Percentiles rank a stretch among this genome's conserved stretches.
These are phyloP conservation scores for Carollia perspicillata DNA, from an alignment of 2,113 vertebrate genomes.

Conservation along the genomic window DNA sequence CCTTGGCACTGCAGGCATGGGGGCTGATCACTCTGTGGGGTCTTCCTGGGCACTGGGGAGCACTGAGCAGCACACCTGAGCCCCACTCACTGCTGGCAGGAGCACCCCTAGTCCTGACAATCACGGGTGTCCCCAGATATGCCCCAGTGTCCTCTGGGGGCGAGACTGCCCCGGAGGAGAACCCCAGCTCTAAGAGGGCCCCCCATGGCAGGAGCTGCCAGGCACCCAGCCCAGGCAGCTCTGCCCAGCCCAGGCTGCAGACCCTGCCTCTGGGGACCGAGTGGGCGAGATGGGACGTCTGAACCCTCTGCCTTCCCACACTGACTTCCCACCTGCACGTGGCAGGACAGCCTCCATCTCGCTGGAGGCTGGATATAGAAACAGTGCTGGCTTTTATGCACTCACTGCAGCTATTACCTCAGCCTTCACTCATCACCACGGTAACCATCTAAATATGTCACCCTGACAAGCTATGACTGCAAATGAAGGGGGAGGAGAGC, in stretches of 20 bases:
- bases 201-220: background rate
- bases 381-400: background rate
- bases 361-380: background rate
- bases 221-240: background rate
- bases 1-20: rapidly evolving
- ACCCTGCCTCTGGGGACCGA: background rate
- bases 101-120: background rate
- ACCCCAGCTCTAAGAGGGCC: background rate
- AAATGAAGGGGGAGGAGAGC: background rate
- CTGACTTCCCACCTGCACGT: background rate
- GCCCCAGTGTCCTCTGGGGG: background rate
- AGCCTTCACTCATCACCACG: conserved; percentile 26
- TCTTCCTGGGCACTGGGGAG: background rate
- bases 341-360: background rate
- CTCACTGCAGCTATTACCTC: background rate
- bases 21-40: background rate
- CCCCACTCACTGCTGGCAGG: background rate
- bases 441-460: conserved; percentile 47
- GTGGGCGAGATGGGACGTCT: background rate
- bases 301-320: background rate
- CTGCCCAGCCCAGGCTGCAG: background rate
- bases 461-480: background rate
- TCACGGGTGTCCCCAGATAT: background rate
- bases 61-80: rapidly evolving
- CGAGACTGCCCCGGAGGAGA: background rate